Conservation (phyloP, 2,888 invertebrate species). For the Eupithecia dodoneata region DNA sequence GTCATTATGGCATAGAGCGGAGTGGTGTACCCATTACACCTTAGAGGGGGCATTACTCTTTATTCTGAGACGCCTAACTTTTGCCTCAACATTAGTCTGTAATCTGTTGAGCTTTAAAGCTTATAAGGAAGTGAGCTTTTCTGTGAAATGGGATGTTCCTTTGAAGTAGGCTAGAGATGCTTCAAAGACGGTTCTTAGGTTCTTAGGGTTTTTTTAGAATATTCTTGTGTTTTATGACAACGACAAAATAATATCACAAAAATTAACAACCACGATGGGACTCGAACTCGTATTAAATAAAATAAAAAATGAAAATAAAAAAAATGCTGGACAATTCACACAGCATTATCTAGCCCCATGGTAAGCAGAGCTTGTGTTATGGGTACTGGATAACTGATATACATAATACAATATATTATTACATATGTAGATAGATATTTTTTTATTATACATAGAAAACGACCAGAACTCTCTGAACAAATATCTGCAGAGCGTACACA, state of each 20-base stretch:
- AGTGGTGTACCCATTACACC: slow-evolving; percentile 70
- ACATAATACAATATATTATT: too few relatives aligned
- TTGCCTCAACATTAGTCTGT: slow-evolving; percentile 49
- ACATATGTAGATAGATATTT: too few relatives aligned
- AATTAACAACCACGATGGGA: neutral
- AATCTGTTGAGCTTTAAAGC: slow-evolving; percentile 42
- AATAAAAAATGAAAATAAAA: too few relatives aligned
- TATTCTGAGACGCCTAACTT: slow-evolving; percentile 60
- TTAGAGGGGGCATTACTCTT: slow-evolving; percentile 67
- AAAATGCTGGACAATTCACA: too few relatives aligned
- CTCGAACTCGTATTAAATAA: too few relatives aligned
- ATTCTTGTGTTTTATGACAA: neutral
- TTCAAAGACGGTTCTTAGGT: neutral
- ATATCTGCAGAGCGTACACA: too few relatives aligned
- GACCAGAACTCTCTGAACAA: too few relatives aligned
- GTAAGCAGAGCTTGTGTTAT: too few relatives aligned
- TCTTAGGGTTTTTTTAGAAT: too few relatives aligned
- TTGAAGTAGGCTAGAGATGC: neutral
- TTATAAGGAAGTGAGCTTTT: slow-evolving; percentile 26
- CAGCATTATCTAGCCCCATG: too few relatives aligned
- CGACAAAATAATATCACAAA: neutral
- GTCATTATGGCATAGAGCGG: slow-evolving; percentile 73
- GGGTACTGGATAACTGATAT: too few relatives aligned
- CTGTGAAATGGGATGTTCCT: neutral
- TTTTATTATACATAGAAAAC: too few relatives aligned